phyloP scores from a whole-genome alignment of 2,113 vertebrate species.

The Myodes glareolus region DNA sequence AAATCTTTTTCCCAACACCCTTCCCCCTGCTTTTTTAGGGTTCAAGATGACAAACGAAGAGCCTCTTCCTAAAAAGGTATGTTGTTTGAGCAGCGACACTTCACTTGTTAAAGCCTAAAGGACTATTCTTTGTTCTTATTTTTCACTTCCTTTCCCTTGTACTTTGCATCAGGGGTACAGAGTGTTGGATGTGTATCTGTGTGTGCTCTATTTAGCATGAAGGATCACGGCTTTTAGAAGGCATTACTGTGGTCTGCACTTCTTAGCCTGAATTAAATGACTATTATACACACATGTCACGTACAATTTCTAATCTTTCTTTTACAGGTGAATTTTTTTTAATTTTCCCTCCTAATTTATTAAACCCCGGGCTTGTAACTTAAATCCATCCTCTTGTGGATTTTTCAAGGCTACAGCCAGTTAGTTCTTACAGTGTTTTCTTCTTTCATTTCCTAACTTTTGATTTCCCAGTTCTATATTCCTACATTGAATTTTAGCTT shows the following conservation, averaged over 20 bases:
- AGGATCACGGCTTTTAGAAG: conserved; percentile 4
- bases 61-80: conserved; percentile 98
- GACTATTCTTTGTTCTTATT: neutral
- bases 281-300: neutral
- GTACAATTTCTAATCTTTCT: neutral
- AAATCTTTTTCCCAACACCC: neutral
- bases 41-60: conserved; percentile 99
- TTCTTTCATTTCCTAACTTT: conserved; percentile 26
- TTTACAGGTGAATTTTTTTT: neutral
- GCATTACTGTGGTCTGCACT: neutral
- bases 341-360: neutral
- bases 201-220: neutral
- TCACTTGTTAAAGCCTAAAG: neutral
- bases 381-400: neutral
- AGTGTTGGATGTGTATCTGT: neutral
- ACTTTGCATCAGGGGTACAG: neutral
- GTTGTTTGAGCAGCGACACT: conserved; percentile 39
- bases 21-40: conserved; percentile 79
- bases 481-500: neutral
- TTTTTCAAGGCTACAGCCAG: neutral
- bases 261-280: neutral
- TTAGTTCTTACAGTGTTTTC: neutral
- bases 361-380: conserved; percentile 25
- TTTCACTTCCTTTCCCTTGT: neutral
- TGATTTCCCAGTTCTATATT: neutral